phyloP scores from a whole-genome alignment of 2,888 invertebrate genomes.

The Aphodius sticticus region DNA sequence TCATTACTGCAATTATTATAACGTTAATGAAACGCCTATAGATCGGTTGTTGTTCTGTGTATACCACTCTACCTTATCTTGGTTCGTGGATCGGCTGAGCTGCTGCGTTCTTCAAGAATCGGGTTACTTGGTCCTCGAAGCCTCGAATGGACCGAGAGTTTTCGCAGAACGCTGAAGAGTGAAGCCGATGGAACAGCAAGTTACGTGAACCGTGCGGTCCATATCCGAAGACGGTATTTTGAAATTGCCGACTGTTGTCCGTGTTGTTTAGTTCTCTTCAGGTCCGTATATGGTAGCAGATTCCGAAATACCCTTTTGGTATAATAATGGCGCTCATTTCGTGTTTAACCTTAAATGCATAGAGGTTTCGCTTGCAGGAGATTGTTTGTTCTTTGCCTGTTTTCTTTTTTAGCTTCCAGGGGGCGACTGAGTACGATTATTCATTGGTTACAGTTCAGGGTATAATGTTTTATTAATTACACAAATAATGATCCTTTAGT shows the following conservation, averaged over 20 bases:
- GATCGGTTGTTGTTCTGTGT: not conserved
- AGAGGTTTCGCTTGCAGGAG: not conserved
- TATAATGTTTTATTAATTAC: too few species aligned
- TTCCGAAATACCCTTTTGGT: not conserved
- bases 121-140: not conserved
- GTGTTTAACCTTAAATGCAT: not conserved
- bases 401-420: not conserved
- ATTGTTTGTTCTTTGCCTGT: not conserved
- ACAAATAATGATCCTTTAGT: too few species aligned
- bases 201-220: not conserved
- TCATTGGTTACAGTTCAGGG: too few species aligned
- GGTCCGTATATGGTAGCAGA: not conserved
- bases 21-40: not conserved
- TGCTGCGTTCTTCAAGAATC: not conserved
- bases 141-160: not conserved
- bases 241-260: not conserved
- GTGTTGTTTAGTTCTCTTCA: not conserved
- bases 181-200: not conserved
- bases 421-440: too few species aligned
- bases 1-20: not conserved
- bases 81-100: not conserved
- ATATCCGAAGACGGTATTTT: not conserved
- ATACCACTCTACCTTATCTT: not conserved
- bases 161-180: not conserved
- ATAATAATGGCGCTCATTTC: constrained; percentile 4